These are phyloP conservation scores for Copsychus sechellarum DNA, from an alignment of 2,113 vertebrate genomes.

Conservation along the genomic window DNA sequence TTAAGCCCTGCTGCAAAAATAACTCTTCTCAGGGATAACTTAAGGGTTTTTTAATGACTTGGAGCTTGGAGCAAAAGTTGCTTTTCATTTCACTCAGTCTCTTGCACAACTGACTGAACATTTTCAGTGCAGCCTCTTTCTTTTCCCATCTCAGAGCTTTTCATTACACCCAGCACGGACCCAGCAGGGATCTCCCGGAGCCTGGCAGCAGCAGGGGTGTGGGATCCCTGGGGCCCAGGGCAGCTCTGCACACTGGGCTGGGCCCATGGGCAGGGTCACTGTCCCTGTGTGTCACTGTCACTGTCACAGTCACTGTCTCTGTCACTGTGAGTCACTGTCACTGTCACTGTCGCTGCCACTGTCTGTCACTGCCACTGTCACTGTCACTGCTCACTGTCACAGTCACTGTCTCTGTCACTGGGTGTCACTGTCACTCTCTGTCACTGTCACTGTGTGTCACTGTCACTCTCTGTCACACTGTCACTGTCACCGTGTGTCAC, in stretches of 20 bases:
- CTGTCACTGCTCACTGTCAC: too few relatives aligned
- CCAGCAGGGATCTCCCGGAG: fast-evolving
- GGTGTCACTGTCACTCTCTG: too few relatives aligned
- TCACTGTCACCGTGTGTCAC: too few relatives aligned
- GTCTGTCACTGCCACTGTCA: too few relatives aligned
- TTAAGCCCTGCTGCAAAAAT: not conserved
- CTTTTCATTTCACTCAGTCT: not conserved
- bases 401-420: too few relatives aligned
- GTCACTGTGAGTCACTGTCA: too few relatives aligned
- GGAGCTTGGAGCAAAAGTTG: not conserved
- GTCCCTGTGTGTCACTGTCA: too few relatives aligned
- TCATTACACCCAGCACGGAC: fast-evolving
- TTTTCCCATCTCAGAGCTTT: not conserved
- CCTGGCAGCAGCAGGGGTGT: not conserved
- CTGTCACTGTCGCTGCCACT: too few relatives aligned
- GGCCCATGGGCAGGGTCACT: fast-evolving
- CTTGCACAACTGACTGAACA: not conserved
- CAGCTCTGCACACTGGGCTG: fast-evolving
- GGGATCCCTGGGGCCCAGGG: not conserved
- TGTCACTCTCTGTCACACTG: too few relatives aligned
- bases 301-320: too few relatives aligned
- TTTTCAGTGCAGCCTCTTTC: not conserved
- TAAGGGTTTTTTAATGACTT: not conserved
- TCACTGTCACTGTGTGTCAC: too few relatives aligned
- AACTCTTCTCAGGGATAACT: not conserved